phyloP scores from a whole-genome alignment of 2,888 invertebrate species.

The Prenolepis imparis region DNA sequence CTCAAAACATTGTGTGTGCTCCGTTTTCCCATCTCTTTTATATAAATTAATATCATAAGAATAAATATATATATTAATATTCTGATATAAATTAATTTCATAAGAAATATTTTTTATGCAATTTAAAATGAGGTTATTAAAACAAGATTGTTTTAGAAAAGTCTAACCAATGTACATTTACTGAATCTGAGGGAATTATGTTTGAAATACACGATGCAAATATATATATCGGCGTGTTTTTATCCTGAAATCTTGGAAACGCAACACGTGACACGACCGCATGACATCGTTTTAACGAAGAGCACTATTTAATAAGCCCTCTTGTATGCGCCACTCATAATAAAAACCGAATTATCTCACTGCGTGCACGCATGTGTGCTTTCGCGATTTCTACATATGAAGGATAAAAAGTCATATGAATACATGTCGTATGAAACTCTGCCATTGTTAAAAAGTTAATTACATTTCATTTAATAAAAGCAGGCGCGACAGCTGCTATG shows the following conservation, averaged over 20 bases:
- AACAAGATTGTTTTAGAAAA: not conserved
- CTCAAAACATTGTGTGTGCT: not conserved
- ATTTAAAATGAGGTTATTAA: not conserved
- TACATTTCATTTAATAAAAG: conserved; percentile 56
- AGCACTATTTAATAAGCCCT: conserved; percentile 33
- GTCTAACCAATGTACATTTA: not conserved
- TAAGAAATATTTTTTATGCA: not conserved
- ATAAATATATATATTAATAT: no score
- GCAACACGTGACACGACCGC: not conserved
- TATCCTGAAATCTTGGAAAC: not conserved
- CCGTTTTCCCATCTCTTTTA: not conserved
- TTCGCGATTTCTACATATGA: not conserved
- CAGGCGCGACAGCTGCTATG: not conserved
- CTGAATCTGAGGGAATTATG: not conserved
- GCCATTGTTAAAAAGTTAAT: conserved; percentile 55
- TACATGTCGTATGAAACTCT: not conserved
- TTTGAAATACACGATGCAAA: not conserved
- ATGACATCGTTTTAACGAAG: conserved; percentile 31
- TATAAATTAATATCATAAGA: not conserved
- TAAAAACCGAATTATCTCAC: conserved; percentile 41
- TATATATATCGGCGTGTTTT: conserved; percentile 7
- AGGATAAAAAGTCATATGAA: conserved; percentile 16
- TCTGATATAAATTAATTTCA: not conserved
- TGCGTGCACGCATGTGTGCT: not conserved
- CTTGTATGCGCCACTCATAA: conserved; percentile 37